Percentiles rank a stretch among this genome's conserved stretches.
Evolutionary conservation across 1,140 invertebrate genomes (phyloP).

Genomic region (Drosophila seguyi): DNA sequence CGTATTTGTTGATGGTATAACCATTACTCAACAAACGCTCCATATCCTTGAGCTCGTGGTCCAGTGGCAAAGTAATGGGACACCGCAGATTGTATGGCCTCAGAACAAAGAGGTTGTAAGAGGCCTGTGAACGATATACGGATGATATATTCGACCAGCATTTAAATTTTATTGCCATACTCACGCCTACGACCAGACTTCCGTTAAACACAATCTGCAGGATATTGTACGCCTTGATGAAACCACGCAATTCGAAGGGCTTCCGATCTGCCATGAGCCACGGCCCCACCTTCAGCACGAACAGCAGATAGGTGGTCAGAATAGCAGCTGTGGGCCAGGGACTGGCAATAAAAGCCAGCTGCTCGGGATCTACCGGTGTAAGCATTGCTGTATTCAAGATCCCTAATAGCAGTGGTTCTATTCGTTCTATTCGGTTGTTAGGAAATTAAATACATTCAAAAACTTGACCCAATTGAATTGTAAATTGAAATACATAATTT

Average conservation of each 20-base stretch:
- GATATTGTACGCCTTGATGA: slow-evolving; percentile 93
- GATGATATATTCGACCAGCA: not conserved
- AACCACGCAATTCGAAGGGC: slow-evolving; percentile 90
- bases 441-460: no score
- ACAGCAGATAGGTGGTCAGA: slow-evolving; percentile 90
- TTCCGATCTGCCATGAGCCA: slow-evolving; percentile 92
- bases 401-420: not conserved
- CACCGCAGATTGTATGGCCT: slow-evolving; percentile 31
- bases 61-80: slow-evolving; percentile 13
- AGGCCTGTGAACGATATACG: not conserved
- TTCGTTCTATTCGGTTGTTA: not conserved
- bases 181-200: slow-evolving; percentile 13
- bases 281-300: slow-evolving; percentile 86
- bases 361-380: slow-evolving; percentile 21
- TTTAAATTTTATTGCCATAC: not conserved
- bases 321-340: slow-evolving; percentile 90
- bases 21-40: slow-evolving; percentile 19
- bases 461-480: not conserved
- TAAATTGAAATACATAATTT: not conserved
- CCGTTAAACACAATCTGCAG: slow-evolving; percentile 86
- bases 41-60: slow-evolving; percentile 24
- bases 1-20: slow-evolving; percentile 32
- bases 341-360: slow-evolving; percentile 87
- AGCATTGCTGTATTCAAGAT: not conserved
- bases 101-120: slow-evolving; percentile 3